These are phyloP conservation scores for Seriola quinqueradiata DNA, from an alignment of 2,113 vertebrate genomes.

Conservation along the genomic window DNA sequence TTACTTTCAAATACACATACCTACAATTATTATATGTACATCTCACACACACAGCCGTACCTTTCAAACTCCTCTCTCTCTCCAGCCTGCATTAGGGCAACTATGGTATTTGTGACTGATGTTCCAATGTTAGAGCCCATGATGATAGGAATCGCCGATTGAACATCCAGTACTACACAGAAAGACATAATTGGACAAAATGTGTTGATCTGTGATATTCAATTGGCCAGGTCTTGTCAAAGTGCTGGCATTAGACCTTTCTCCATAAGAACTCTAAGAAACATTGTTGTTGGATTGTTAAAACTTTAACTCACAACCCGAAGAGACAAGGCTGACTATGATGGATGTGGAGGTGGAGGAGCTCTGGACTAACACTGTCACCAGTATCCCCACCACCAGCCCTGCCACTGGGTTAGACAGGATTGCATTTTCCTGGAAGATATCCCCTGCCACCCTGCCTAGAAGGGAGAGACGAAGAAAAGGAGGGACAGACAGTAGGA, in stretches of 20 bases:
- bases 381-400: conserved; percentile 91
- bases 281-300: background rate
- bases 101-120: conserved; percentile 92
- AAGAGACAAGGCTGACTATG: conserved; percentile 93
- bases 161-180: conserved; percentile 88
- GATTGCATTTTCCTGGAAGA: conserved; percentile 91
- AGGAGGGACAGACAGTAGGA: background rate
- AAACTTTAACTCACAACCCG: conserved; percentile 86
- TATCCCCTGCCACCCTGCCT: conserved; percentile 93
- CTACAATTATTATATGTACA: background rate
- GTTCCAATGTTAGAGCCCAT: conserved; percentile 95
- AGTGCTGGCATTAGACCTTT: background rate
- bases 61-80: conserved; percentile 91
- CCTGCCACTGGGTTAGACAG: conserved; percentile 92
- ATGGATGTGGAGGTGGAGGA: conserved; percentile 95
- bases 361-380: conserved; percentile 92
- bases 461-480: background rate
- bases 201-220: background rate
- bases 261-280: too few relatives aligned
- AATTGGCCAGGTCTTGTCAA: background rate
- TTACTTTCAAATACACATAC: too few relatives aligned
- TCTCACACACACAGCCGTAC: conserved; percentile 66
- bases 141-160: conserved; percentile 91
- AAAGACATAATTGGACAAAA: background rate
- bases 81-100: conserved; percentile 92